Conservation (phyloP, 1,140 invertebrate species). For the Samia ricini region DNA sequence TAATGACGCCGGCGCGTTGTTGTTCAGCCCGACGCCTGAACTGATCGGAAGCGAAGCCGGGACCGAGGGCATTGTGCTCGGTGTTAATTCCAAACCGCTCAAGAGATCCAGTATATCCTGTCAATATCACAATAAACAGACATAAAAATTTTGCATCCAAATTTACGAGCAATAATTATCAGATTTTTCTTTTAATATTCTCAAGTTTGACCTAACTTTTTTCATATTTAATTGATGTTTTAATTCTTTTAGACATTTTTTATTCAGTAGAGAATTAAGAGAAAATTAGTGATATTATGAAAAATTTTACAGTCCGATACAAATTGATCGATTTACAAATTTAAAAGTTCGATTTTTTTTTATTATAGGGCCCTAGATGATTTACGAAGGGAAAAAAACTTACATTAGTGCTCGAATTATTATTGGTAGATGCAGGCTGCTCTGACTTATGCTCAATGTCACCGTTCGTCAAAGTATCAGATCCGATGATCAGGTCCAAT, state of each 20-base stretch:
- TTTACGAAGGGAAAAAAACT: not conserved
- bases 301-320: too few relatives aligned
- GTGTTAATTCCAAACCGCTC: constrained; percentile 82
- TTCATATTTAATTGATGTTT: not conserved
- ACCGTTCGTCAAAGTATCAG: constrained; percentile 64
- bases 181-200: too few relatives aligned
- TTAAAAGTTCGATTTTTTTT: not conserved
- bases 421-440: constrained; percentile 62
- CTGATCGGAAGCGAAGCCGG: constrained; percentile 39
- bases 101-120: constrained; percentile 93
- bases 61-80: constrained; percentile 54
- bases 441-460: constrained; percentile 47
- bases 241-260: not conserved
- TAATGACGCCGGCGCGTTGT: constrained; percentile 69
- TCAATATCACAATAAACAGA: constrained; percentile 2
- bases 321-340: too few relatives aligned
- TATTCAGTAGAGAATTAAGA: too few relatives aligned
- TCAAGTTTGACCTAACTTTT: too few relatives aligned
- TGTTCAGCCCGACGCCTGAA: not conserved
- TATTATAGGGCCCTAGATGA: not conserved
- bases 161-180: not conserved
- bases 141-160: constrained; percentile 1
- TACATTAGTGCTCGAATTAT: constrained; percentile 80
- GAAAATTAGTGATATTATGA: too few relatives aligned
- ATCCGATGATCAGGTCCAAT: constrained; percentile 62